These are phyloP conservation scores for Oncorhynchus gorbuscha DNA, from an alignment of 2,113 vertebrate genomes.

Conservation along the genomic window DNA sequence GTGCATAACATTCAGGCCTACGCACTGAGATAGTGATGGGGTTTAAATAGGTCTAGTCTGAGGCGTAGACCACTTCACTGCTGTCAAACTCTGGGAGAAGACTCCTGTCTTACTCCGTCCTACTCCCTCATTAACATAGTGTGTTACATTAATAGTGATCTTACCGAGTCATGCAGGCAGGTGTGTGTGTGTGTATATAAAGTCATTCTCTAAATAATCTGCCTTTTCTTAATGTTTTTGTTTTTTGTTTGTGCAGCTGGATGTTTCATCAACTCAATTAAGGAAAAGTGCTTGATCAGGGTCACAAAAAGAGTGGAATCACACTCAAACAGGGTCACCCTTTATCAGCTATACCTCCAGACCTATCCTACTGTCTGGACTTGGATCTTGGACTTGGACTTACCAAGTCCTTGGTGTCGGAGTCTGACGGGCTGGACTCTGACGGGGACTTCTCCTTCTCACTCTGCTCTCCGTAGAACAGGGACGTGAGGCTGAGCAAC, in stretches of 20 bases:
- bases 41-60: constrained; percentile 68
- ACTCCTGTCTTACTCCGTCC: constrained; percentile 47
- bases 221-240: not conserved
- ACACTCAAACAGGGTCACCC: no score
- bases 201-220: not conserved
- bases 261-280: not conserved
- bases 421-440: constrained; percentile 86
- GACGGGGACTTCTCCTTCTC: constrained; percentile 95
- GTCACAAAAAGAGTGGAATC: no score
- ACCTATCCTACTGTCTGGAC: not conserved
- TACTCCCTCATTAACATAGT: constrained; percentile 43
- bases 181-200: constrained; percentile 29
- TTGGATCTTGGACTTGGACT: constrained; percentile 56
- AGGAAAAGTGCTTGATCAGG: no score
- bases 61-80: constrained; percentile 55
- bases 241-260: not conserved
- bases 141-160: constrained; percentile 14
- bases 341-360: no score
- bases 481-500: constrained; percentile 82
- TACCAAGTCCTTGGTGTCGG: constrained; percentile 88
- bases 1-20: constrained; percentile 46
- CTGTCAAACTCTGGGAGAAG: constrained; percentile 50
- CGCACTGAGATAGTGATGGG: constrained; percentile 13
- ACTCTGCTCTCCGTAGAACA: constrained; percentile 94
- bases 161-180: constrained; percentile 51